Percentiles rank a stretch among this genome's conserved stretches.
phyloP scores from a whole-genome alignment of 2,113 vertebrate genomes.

The Falco punctatus region DNA sequence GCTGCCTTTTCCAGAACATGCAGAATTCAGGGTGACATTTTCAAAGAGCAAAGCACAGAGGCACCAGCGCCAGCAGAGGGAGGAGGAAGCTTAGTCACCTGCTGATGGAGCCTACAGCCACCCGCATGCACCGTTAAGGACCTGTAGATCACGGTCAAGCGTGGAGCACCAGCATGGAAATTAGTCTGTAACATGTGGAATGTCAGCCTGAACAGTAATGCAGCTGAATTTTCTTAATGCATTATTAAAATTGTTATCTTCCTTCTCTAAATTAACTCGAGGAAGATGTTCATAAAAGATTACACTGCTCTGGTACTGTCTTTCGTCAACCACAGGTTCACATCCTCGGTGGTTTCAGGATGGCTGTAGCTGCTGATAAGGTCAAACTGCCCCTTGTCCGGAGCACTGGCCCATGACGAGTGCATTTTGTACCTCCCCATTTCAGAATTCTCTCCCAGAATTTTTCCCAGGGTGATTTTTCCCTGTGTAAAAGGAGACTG shows the following conservation, averaged over 20 bases:
- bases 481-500: background rate
- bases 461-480: background rate
- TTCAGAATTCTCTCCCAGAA: background rate
- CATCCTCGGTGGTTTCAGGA: background rate
- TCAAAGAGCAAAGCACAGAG: background rate
- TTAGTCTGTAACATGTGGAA: fast-evolving
- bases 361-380: background rate
- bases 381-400: no score
- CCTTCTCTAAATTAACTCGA: background rate
- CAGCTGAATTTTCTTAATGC: background rate
- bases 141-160: fast-evolving
- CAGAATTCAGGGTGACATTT: background rate
- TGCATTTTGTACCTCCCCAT: background rate
- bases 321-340: background rate
- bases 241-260: background rate
- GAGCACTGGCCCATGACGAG: background rate
- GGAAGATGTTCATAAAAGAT: background rate
- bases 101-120: background rate
- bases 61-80: background rate
- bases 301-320: background rate
- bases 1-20: background rate
- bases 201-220: background rate
- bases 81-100: background rate
- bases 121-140: fast-evolving
- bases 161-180: fast-evolving